phyloP scores from a whole-genome alignment of 2,888 invertebrate species.

The Eilema sororculum region DNA sequence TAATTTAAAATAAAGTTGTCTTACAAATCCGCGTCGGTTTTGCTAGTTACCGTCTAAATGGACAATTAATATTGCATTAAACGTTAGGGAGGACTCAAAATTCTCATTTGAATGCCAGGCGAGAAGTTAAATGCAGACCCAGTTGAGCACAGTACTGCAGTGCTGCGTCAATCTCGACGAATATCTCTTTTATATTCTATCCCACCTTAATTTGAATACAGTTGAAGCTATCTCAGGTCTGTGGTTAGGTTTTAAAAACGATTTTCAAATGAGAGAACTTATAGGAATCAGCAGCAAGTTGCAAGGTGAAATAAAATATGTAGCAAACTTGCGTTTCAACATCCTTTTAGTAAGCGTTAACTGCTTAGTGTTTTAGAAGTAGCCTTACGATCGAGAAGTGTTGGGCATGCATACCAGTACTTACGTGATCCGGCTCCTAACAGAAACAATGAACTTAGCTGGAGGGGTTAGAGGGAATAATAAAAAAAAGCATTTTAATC shows the following conservation, averaged over 20 bases:
- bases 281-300: constrained; percentile 6
- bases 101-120: constrained; percentile 49
- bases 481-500: too few species aligned
- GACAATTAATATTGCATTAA: constrained; percentile 50
- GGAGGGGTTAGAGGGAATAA: too few species aligned
- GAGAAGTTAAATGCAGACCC: constrained; percentile 44
- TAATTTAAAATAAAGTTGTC: constrained; percentile 32
- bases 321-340: too few species aligned
- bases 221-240: constrained; percentile 43
- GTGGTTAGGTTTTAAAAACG: constrained; percentile 38
- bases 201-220: constrained; percentile 51
- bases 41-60: constrained; percentile 42
- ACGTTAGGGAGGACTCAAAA: constrained; percentile 48
- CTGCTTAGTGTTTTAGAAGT: too few species aligned
- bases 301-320: too few species aligned
- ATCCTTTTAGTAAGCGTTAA: too few species aligned
- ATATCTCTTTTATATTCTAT: constrained; percentile 53
- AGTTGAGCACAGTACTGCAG: constrained; percentile 40
- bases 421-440: not conserved
- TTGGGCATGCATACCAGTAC: too few species aligned
- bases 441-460: not conserved
- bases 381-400: too few species aligned
- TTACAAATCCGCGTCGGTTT: constrained; percentile 23
- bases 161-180: constrained; percentile 39
- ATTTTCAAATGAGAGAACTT: constrained; percentile 21